Evolutionary conservation across 2,113 vertebrate genomes (phyloP).

Genomic region (Perca fluviatilis): DNA sequence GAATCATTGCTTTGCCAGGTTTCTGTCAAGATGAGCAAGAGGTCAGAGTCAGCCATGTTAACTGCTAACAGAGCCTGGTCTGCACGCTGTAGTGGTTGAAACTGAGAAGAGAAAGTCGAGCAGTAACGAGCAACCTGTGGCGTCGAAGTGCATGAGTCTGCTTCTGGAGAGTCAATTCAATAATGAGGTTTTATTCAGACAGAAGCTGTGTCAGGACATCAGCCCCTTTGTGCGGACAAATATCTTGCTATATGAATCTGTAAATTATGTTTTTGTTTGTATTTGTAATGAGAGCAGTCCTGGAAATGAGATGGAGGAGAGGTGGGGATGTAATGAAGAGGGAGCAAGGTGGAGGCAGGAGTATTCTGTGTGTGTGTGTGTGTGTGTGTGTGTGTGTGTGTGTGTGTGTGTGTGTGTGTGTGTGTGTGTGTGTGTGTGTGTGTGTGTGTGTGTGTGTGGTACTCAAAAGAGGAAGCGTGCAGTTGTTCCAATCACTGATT

Average conservation of each 20-base stretch:
- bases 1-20: slow-evolving; percentile 11
- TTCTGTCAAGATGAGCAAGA: slow-evolving; percentile 11
- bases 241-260: slow-evolving; percentile 32
- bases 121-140: slow-evolving; percentile 66
- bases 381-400: no score
- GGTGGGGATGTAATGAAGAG: slow-evolving; percentile 48
- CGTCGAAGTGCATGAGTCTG: not conserved
- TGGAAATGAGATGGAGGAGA: slow-evolving; percentile 66
- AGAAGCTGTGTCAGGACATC: slow-evolving; percentile 30
- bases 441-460: no score
- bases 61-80: not conserved
- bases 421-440: not conserved
- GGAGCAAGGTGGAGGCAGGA: slow-evolving; percentile 34
- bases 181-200: slow-evolving; percentile 58
- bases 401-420: no score
- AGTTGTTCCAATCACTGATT: slow-evolving; percentile 73
- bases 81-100: slow-evolving; percentile 13
- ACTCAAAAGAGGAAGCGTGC: slow-evolving; percentile 63
- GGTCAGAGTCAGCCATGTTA: slow-evolving; percentile 5
- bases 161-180: slow-evolving; percentile 20
- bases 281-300: slow-evolving; percentile 61
- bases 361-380: not conserved
- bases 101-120: slow-evolving; percentile 11
- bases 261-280: slow-evolving; percentile 50
- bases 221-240: slow-evolving; percentile 15